Base-by-base conservation (phyloP, 2,797 vertebrate genomes). In the Rhynchotus rufescens region DNA sequence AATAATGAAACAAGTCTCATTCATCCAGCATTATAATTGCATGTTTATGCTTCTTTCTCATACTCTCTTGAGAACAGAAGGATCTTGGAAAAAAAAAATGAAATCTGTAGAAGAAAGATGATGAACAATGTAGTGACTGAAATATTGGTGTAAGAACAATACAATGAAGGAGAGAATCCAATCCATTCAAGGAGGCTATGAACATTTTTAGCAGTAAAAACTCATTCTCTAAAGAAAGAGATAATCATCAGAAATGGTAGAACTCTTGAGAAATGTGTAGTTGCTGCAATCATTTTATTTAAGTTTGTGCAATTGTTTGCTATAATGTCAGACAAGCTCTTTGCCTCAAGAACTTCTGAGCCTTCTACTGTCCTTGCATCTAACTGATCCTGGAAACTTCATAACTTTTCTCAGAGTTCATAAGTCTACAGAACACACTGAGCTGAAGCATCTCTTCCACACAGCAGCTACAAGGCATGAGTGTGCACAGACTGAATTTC, bases 21-120 rank as follows among this genome's bases (percentile, higher is more conserved):
- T 83, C 76, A 68, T 72, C 26, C 42, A 77, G 72, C 42, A 66
- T 86, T 84, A 57, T 81, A 89, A 95, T 92, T 92, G 28, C 49
- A 20, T 81, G 32, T 64, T 93, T 93, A 61, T 28, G 69, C 42
- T 32, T 4, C 13, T 75, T 89, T 80, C 36, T 87, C 85, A 45
- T 47, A 81, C 60, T 84, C 60, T 84, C 56, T 77, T 36, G 38
- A 77, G 13, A 15, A 45, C 25, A 51, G 57, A 79, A 17, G 7
- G 3, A 12, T 60, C 38, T 65, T 74, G 59, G 26, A 80, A 78
- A 85, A 75, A 36, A 36, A 92, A 91, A 75, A 94, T 76, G 67
- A 86, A 95, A 89, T 61, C 15, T 90, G 22, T 44, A 84, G 47
- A 79, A 88, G 16, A 19, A 61, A 4, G 7, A 26, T 42, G 17